phyloP scores from a whole-genome alignment of 2,888 invertebrate species.

The Patella pellucida region DNA sequence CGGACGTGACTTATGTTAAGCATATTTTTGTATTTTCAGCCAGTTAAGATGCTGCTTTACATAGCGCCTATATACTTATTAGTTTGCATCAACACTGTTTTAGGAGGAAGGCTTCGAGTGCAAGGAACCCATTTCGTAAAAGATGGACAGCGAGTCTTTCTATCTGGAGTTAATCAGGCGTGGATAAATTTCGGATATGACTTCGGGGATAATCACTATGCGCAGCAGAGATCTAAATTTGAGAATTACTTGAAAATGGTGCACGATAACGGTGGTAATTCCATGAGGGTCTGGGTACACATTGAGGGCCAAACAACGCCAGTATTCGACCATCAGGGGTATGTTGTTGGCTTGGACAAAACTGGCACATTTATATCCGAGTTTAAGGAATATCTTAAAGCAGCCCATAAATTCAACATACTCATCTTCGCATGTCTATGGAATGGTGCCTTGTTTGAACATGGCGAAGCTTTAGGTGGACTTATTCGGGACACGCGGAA shows the following conservation, averaged over 20 bases:
- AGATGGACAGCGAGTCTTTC: conserved; percentile 25
- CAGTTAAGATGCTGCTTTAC: too few species aligned
- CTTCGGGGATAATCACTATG: conserved; percentile 31
- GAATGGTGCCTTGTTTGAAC: conserved; percentile 38
- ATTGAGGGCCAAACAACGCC: conserved; percentile 42
- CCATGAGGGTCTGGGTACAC: conserved; percentile 53
- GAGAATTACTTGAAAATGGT: conserved; percentile 29
- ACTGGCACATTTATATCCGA: conserved; percentile 40
- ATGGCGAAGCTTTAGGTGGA: conserved; percentile 29
- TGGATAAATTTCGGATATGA: conserved; percentile 34
- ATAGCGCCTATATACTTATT: too few species aligned
- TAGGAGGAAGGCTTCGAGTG: conserved; percentile 6
- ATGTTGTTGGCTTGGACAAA: conserved; percentile 42
- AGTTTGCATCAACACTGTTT: too few species aligned
- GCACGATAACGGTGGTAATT: conserved; percentile 34
- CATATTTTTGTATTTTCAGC: too few species aligned
- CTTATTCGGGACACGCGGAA: conserved; percentile 39
- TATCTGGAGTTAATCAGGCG: conserved; percentile 38
- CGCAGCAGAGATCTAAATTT: conserved; percentile 19
- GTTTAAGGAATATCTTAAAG: conserved; percentile 37
- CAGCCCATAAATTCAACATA: conserved; percentile 37
- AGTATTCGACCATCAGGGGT: conserved; percentile 34
- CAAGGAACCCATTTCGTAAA: conserved; percentile 21
- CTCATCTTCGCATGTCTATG: conserved; percentile 43
- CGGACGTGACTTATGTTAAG: too few species aligned